A percentile compares a stretch with the other conserved stretches of the same genome.
Conservation (phyloP, 2,797 vertebrate genomes). For the Hydrolagus colliei region DNA sequence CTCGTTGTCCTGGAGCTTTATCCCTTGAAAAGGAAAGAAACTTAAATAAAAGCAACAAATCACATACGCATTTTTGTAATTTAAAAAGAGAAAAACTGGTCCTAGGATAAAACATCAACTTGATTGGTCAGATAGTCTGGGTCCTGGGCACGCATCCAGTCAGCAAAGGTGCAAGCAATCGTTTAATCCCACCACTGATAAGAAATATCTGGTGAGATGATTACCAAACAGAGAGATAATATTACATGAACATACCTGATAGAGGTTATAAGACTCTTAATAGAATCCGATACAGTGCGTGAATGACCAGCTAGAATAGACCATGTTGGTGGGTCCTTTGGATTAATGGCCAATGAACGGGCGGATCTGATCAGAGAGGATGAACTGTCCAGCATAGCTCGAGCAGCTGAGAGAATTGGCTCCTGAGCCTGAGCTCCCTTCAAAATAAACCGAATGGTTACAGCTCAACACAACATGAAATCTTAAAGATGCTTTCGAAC, state of each 20-base stretch:
- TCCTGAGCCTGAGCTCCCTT: conserved; percentile 90
- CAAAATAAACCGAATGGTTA: not conserved
- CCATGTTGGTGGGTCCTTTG: conserved; percentile 94
- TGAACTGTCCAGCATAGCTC: conserved; percentile 92
- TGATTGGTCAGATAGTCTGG: too few species aligned
- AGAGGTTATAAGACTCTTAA: conserved; percentile 95
- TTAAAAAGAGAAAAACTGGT: too few species aligned
- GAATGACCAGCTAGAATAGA: conserved; percentile 90
- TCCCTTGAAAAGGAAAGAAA: conserved; percentile 60
- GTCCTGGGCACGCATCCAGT: too few species aligned
- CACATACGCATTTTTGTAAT: not conserved
- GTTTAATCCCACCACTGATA: not conserved
- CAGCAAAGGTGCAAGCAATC: not conserved
- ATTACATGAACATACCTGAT: conserved; percentile 69
- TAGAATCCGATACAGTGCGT: conserved; percentile 91
- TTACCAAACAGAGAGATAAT: not conserved
- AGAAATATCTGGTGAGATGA: not conserved
- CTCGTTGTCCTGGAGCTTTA: conserved; percentile 92
- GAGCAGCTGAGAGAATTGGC: conserved; percentile 84
- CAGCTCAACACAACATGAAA: not conserved
- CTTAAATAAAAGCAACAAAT: not conserved
- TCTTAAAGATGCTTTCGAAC: not conserved
- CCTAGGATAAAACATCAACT: too few species aligned
- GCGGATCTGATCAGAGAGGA: conserved; percentile 83
- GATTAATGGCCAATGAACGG: conserved; percentile 87